Percentiles rank a stretch among this genome's conserved stretches.
These are phyloP conservation scores for Aproaerema taeniolella DNA, from an alignment of 2,888 invertebrate genomes.

Conservation along the genomic window DNA sequence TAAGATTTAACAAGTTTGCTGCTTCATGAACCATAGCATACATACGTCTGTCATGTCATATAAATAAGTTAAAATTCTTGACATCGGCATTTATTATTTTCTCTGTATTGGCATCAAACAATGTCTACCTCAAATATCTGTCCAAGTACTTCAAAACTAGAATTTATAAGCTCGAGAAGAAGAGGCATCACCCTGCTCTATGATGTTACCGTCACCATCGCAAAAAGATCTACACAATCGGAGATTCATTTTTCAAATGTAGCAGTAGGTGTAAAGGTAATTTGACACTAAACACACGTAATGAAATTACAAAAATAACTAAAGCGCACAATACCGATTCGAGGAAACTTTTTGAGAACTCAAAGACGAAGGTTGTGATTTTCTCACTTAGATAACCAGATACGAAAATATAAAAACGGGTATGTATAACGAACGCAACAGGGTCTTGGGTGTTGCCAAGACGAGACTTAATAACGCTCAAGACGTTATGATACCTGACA, in stretches of 20 bases:
- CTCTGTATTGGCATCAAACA: too few relatives aligned
- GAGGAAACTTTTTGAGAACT: not conserved
- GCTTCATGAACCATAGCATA: too few relatives aligned
- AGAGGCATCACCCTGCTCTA: not conserved
- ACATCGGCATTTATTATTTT: not conserved
- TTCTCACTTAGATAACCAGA: not conserved
- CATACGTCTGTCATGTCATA: too few relatives aligned
- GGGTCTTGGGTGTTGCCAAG: not conserved
- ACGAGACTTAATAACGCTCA: not conserved
- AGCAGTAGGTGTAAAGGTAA: not conserved
- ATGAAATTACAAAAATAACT: not conserved
- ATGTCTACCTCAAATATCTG: not conserved
- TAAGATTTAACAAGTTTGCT: too few relatives aligned
- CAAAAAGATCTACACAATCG: not conserved
- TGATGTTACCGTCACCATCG: not conserved
- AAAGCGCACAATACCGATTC: not conserved
- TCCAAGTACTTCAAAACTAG: not conserved
- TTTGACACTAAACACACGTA: not conserved
- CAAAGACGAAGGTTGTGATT: not conserved
- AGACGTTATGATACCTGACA: not conserved
- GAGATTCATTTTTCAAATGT: not conserved
- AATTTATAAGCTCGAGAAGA: not conserved
- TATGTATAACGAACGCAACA: not conserved
- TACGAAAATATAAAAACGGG: not conserved
- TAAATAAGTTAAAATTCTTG: not conserved